Base-by-base conservation (phyloP, 2,113 vertebrate genomes). In the Heterochromis multidens region DNA sequence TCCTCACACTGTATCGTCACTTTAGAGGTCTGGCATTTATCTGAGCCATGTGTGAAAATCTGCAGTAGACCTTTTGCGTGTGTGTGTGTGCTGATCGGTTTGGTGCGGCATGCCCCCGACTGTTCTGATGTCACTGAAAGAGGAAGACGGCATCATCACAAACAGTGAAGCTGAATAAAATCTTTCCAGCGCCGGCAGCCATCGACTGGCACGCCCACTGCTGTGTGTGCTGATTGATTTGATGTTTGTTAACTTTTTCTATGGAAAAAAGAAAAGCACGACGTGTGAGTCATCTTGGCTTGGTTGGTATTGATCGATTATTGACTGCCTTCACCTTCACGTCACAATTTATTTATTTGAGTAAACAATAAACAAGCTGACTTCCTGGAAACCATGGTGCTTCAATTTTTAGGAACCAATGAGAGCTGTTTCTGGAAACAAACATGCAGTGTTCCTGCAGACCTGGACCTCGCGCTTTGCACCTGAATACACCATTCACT, bases 1-100 rank as follows among this genome's bases (percentile, higher is more conserved):
- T 74, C 27, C 63, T 70, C 65, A 70, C 65, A 46, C 65, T 46
- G 23, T 59, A 52, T 13, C 6, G 40, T 76, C 81, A 31, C 29
- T 46, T 82, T 31, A 54, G 65, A 80, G 33, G n/a, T 77, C 25
- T 7, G 61, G 43, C 27, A 61, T 81, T 83, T 85, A 23, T 80
- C 77, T 43, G 77, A 85, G 56, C 43, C 16, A 29, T 27, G 59
- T 79, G 82, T 79, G 62, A 81, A 72, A 52, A 43, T 59, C 57
- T 81, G 62, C 56, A 46, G 63, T 43, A 29, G 72, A 35, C 3
- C 4, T 74, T 54, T 31, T 31, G 7, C 2, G 19, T n/a, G 61
- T 7, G 61, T 0, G 27, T 1, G 16, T 0, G 2, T 2, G 1
- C 31, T n/a, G 31, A 37, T 65, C 1, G 13, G 14, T 33, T 21